Evolutionary conservation across 2,888 invertebrate genomes (phyloP), one percentile per base, ranked within the genome.

Genomic region (Hyppa rectilinea): DNA sequence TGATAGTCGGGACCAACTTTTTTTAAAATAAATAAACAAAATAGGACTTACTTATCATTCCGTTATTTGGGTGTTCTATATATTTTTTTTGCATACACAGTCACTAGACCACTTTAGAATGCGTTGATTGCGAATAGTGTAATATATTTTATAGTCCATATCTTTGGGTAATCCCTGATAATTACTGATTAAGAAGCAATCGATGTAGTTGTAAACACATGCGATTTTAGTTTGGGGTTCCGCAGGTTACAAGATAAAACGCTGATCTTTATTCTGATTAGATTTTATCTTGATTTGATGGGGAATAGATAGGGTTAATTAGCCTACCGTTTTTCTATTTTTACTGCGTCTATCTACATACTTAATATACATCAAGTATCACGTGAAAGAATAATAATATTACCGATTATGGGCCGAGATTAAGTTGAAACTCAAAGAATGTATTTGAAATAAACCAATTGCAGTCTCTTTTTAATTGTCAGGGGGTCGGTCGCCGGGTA

Each of bases 41-140:
- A 29, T 36, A 10, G 10, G 6, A 78, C 78, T 78, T 65, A 78
- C 78, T 78, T 10, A 69, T 2, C 79, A 78, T 78, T 78, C 65
- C 74, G 34, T 20, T 4, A 40, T 31, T 61, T 43, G 29, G 40
- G 3, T 47, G 14, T 12, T 52, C 6, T 58, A 14, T 58, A 14
- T n/a, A 23, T 23, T 78, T 14, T 40, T 78, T 50, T 78, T 20
- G 34, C 79, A 78, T 68, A 62, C 68, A 73, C 79, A 49, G 40
- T 69, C 68, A 45, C 12, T 38, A 29, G 58, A 65, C 60, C 49
- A 73, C 74, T 77, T 12, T 63, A 20, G 62, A 55, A 77, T 77
- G 78, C 64, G 20, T 4, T 5, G n/a, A 23, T 31, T 49, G 2
- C 14, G 29, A 14, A n/a, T 23, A 43, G 4, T 26, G 26, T 47